Percentiles rank a stretch among this genome's conserved stretches.
Evolutionary conservation across 1,140 invertebrate species (phyloP).

Genomic region (Lordiphosa collinella): DNA sequence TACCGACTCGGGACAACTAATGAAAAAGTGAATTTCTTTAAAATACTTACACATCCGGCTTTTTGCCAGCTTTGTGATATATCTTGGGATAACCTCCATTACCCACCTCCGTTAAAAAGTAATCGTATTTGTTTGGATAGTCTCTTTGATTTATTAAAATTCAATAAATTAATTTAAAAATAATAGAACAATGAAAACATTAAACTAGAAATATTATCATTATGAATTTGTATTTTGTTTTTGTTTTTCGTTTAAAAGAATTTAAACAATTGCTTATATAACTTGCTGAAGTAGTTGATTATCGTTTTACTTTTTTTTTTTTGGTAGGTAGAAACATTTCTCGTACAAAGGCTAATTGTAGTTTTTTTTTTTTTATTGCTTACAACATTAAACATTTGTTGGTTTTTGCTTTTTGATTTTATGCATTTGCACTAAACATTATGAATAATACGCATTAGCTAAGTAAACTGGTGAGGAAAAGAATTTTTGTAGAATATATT

Average conservation of each 20-base stretch:
- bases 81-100: no score
- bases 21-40: no score
- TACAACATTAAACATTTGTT: constrained; percentile 62
- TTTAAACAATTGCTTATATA: constrained; percentile 72
- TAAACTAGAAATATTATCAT: constrained; percentile 69
- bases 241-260: constrained; percentile 59
- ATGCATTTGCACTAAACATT: constrained; percentile 70
- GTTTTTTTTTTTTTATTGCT: constrained; percentile 26
- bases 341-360: constrained; percentile 62
- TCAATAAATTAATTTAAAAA: constrained; percentile 74
- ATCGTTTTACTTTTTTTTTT: constrained; percentile 18
- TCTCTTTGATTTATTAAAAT: constrained; percentile 60
- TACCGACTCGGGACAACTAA: no score
- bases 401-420: constrained; percentile 54
- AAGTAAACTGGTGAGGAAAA: constrained; percentile 61
- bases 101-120: no score
- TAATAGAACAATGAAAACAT: constrained; percentile 72
- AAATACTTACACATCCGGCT: no score
- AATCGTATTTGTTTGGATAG: no score
- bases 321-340: constrained; percentile 59
- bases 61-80: no score
- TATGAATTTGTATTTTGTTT: constrained; percentile 43
- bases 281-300: constrained; percentile 26
- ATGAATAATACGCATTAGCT: constrained; percentile 58
- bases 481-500: constrained; percentile 25